These are phyloP conservation scores for Tetrapedia diversipes DNA, from an alignment of 2,888 invertebrate species.

Conservation along the genomic window DNA sequence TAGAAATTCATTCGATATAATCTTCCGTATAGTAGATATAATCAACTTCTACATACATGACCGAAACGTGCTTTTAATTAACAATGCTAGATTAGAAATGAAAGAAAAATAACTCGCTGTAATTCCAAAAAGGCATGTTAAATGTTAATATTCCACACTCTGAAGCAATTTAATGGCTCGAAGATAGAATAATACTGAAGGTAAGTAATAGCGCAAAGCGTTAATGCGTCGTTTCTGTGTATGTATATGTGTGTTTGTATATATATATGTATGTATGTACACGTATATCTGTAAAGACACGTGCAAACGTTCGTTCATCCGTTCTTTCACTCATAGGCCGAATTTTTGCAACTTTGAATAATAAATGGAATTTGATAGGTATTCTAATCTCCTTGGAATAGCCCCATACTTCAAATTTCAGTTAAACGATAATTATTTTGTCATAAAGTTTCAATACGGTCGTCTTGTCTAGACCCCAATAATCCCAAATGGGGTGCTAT, in stretches of 20 bases:
- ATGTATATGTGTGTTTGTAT: slow-evolving; percentile 50
- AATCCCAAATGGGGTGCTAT: neutral
- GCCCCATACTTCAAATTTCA: neutral
- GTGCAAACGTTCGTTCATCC: slow-evolving; percentile 41
- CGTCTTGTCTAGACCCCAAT: too few species aligned
- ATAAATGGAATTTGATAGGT: neutral
- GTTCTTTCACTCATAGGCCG: slow-evolving; percentile 14
- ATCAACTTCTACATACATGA: slow-evolving; percentile 3
- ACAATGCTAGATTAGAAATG: neutral
- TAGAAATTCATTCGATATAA: neutral
- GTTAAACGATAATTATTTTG: neutral
- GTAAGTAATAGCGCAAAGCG: slow-evolving; percentile 73
- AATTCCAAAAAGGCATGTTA: neutral
- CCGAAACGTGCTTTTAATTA: slow-evolving; percentile 4
- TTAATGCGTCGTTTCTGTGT: slow-evolving; percentile 68
- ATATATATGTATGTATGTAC: slow-evolving; percentile 49
- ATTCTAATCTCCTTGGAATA: too few species aligned
- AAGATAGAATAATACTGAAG: slow-evolving; percentile 31
- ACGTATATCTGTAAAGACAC: slow-evolving; percentile 41
- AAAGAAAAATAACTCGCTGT: neutral
- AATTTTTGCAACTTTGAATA: slow-evolving; percentile 1
- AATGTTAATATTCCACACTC: slow-evolving; percentile 47
- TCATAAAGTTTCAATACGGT: too few species aligned
- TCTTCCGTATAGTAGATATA: neutral
- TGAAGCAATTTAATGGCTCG: slow-evolving; percentile 28